Evolutionary conservation across 2,797 vertebrate species (phyloP).

Genomic region (Spondyliosoma cantharus): DNA sequence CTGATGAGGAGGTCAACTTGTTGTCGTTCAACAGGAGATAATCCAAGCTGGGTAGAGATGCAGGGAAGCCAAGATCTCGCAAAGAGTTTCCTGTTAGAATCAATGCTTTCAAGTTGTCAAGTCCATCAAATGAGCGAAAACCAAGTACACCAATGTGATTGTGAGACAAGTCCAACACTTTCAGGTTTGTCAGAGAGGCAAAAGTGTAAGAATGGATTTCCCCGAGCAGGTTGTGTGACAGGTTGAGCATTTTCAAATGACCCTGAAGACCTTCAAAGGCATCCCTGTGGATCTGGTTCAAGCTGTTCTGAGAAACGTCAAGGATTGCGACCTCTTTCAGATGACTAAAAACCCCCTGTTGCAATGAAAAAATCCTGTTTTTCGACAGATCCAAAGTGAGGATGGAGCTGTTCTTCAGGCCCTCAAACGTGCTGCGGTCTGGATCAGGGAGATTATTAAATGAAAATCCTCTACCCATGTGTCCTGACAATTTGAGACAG

Average conservation of each 20-base stretch:
- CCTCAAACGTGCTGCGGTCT: constrained; percentile 82
- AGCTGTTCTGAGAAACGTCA: constrained; percentile 83
- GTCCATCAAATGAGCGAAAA: constrained; percentile 78
- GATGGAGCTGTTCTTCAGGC: constrained; percentile 81
- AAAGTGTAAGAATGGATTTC: constrained; percentile 85
- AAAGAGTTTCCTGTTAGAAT: constrained; percentile 87
- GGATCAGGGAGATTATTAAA: constrained; percentile 85
- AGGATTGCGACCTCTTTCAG: constrained; percentile 78
- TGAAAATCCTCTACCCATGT: constrained; percentile 84
- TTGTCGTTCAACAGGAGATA: constrained; percentile 82
- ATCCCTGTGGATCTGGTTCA: constrained; percentile 83
- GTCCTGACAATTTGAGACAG: constrained; percentile 79
- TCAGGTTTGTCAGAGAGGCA: constrained; percentile 69
- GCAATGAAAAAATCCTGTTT: constrained; percentile 84
- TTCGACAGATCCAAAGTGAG: constrained; percentile 81
- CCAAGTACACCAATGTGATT: constrained; percentile 88
- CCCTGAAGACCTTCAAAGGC: constrained; percentile 87
- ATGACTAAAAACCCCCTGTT: constrained; percentile 77
- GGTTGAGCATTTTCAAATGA: constrained; percentile 81
- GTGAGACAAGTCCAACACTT: constrained; percentile 84
- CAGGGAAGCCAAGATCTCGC: constrained; percentile 72
- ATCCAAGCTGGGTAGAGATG: constrained; percentile 72
- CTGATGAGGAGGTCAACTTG: constrained; percentile 61
- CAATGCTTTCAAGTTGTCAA: constrained; percentile 77
- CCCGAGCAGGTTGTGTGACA: constrained; percentile 89